Conservation (phyloP, 1,140 invertebrate species). For the Cyclina sinensis region DNA sequence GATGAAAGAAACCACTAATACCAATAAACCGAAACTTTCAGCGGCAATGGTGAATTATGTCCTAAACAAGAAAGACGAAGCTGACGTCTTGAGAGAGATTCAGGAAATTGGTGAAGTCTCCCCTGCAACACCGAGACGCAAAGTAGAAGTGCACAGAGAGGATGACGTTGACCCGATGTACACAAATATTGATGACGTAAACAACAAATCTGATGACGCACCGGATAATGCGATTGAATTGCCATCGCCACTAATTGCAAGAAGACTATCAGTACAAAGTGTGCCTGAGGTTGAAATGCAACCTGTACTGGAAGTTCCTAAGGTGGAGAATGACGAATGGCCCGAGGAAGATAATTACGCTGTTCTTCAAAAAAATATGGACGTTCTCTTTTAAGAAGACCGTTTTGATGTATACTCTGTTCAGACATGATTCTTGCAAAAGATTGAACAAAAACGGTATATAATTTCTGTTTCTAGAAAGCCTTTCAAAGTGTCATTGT, state of each 20-base stretch:
- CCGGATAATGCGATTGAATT: neutral
- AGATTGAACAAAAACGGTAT: too few species aligned
- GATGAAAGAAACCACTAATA: neutral
- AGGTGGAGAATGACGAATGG: conserved; percentile 56
- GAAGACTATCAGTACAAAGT: neutral
- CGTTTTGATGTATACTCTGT: neutral
- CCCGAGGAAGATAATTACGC: conserved; percentile 55
- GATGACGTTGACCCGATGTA: neutral
- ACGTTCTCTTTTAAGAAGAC: conserved; percentile 23
- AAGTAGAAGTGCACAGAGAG: neutral
- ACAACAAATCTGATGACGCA: neutral
- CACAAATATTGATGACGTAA: neutral
- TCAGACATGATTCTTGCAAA: too few species aligned
- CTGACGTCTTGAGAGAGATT: neutral
- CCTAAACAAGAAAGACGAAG: neutral
- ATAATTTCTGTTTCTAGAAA: too few species aligned
- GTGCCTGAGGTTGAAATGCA: neutral
- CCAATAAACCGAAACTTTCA: neutral
- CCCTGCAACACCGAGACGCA: neutral
- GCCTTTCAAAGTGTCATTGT: too few species aligned
- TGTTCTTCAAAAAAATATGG: neutral
- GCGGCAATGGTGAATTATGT: neutral
- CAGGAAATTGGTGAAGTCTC: neutral
- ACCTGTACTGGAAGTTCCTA: neutral
- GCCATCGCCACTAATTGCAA: neutral